A percentile compares a stretch with the other conserved stretches of the same genome.
These are phyloP conservation scores for Lutjanus erythropterus DNA, from an alignment of 2,113 vertebrate species.

Conservation along the genomic window DNA sequence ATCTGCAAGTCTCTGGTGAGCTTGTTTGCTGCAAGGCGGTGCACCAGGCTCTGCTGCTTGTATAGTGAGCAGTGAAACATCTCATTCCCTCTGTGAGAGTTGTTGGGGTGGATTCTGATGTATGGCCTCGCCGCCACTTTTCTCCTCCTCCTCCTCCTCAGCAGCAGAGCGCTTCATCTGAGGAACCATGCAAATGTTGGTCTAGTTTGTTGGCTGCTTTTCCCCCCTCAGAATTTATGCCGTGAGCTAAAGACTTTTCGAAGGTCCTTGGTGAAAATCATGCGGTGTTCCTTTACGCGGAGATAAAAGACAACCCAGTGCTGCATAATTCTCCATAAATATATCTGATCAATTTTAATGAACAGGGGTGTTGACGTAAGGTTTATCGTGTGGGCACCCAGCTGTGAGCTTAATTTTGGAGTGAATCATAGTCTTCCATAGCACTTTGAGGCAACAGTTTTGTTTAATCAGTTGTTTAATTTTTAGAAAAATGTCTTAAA, in stretches of 20 bases:
- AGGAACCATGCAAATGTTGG: constrained; percentile 45
- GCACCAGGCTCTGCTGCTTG: constrained; percentile 17
- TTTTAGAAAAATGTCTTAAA: constrained; percentile 66
- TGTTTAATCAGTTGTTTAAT: constrained; percentile 62
- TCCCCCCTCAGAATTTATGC: constrained; percentile 28
- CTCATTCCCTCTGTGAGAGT: constrained; percentile 38
- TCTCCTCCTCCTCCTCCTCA: constrained; percentile 18
- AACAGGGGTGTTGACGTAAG: constrained; percentile 47
- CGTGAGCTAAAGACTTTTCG: constrained; percentile 39
- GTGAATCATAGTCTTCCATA: constrained; percentile 85
- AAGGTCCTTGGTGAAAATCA: constrained; percentile 46
- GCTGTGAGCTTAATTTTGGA: constrained; percentile 67
- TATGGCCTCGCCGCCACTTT: constrained; percentile 8
- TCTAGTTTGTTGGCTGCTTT: constrained; percentile 15
- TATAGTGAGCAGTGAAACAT: constrained; percentile 32
- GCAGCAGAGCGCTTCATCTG: constrained; percentile 33
- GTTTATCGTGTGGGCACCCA: constrained; percentile 52
- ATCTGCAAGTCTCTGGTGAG: constrained; percentile 53
- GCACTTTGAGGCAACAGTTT: constrained; percentile 78
- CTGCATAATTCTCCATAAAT: constrained; percentile 71
- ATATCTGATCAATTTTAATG: constrained; percentile 72
- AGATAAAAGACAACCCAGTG: constrained; percentile 64
- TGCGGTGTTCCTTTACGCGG: constrained; percentile 53
- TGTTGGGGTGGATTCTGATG: constrained; percentile 37
- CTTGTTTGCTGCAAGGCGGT: constrained; percentile 38